A percentile compares a stretch with the other conserved stretches of the same genome.
phyloP scores from a whole-genome alignment of 2,797 vertebrate species.

The Malacoraja senta region DNA sequence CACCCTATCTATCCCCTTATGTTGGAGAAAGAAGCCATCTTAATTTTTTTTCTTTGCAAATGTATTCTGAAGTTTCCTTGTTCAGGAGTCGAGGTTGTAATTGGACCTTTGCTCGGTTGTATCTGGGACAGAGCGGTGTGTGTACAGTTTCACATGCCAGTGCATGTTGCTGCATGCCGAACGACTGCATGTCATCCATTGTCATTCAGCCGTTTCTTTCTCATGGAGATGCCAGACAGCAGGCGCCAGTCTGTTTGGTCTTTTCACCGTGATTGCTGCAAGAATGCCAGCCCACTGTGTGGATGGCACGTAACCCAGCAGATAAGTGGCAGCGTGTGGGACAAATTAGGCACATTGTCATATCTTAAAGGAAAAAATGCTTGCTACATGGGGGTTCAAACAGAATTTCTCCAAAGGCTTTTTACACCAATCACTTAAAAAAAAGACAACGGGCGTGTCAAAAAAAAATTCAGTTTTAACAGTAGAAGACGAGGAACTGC shows the following conservation, averaged over 20 bases:
- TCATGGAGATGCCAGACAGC: conserved; percentile 43
- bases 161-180: conserved; percentile 21
- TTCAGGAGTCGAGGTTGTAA: background rate
- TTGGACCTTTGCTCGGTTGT: conserved; percentile 7
- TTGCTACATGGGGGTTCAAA: conserved; percentile 43
- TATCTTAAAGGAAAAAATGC: background rate
- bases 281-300: conserved; percentile 41
- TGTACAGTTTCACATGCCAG: conserved; percentile 35
- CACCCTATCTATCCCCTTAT: too few relatives aligned
- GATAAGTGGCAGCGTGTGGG: background rate
- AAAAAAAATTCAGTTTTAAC: background rate
- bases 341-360: conserved; percentile 41
- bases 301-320: background rate
- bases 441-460: background rate
- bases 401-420: background rate
- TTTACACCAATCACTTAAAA: conserved; percentile 12
- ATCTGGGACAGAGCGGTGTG: conserved; percentile 4
- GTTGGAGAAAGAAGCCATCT: background rate
- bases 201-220: conserved; percentile 42
- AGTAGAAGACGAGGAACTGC: too few relatives aligned
- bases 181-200: conserved; percentile 51
- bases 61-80: background rate
- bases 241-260: conserved; percentile 42
- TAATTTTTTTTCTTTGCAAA: background rate
- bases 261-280: conserved; percentile 28